Base-by-base conservation (phyloP, 2,888 invertebrate species). In the Torymus auratus region DNA sequence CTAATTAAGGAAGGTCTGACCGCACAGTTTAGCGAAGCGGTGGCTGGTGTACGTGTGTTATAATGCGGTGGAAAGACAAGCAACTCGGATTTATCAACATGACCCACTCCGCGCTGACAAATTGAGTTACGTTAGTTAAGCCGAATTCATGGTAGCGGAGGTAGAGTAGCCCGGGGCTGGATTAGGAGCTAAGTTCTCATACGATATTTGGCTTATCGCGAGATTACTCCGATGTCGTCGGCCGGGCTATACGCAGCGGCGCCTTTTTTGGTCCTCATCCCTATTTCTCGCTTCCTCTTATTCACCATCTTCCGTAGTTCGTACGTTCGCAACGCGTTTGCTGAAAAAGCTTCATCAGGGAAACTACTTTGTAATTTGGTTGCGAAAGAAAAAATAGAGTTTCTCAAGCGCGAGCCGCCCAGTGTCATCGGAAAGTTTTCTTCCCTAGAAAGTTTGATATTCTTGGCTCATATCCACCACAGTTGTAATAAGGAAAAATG, bases 91-190 rank as follows among this genome's bases (percentile, higher is more conserved):
- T 88, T 85, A 84, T 85, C 86, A 86, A 88, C 88, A 88, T 88
- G 86, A 86, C 85, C 86, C 82, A 84, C 85, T 87, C 80, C 78
- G 82, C 82, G 64, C 74, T 79, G 79, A 85, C 84, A 85, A 89
- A 88, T 88, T 85, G 85, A 89, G 85, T 89, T 88, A 85, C 82
- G 85, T 86, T 88, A 88, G 88, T 89, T 88, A 87, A 84, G 78
- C 78, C 82, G 84, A 85, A 88, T 87, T 88, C 85, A 85, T 82
- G 74, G 74, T 71, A 78, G 50, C 41, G 41, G 7, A 41, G 41
- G 41, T 10, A 41, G 62, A 56, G 58, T 28, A n/a, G 15, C 28
- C 50, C 10, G 1, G 50, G 71, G 62, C 53, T 71, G 82, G 81
- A 82, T 83, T 82, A 84, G 81, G 82, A 71, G 73, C 82, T 69